Evolutionary conservation across 2,888 invertebrate genomes (phyloP), one percentile per base, ranked within the genome.

Genomic region (Brachypalpus laphriformis): DNA sequence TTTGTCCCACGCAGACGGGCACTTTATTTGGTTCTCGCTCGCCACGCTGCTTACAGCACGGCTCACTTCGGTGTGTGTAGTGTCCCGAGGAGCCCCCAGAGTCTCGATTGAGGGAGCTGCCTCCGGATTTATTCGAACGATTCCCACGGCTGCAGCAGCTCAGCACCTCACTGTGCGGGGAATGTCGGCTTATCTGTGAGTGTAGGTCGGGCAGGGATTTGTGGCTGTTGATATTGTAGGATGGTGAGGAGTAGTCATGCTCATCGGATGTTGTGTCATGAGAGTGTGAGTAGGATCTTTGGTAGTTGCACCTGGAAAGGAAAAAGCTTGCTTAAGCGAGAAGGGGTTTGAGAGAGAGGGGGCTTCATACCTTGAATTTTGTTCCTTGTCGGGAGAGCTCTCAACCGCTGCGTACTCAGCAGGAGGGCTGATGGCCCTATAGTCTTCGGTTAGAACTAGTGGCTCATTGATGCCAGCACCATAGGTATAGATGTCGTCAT

Each of bases 31-130:
- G 54, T 66, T 85, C 85, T 1, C 85, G 70, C 51, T 91, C 88
- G 74, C 40, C 70, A 2, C 85, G 81, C 87, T 92, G 91, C n/a
- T 89, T 89, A 42, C 92, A 92, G 78, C 92, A 92, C n/a, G 96
- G 96, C 87, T 96, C 96, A 89, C 96, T 96, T 86, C 95, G 94
- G 91, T 96, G 96, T 72, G 96, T 96, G 91, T 96, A 96, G 91
- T 96, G 96, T 0, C 96, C 96, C 81, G 96, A 96, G 0, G 96
- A 96, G 37, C 96, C 96, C 28, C 96, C 96, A 0, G 96, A 96
- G 91, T 96, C 96, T 2, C 96, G 94, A 66, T 96, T 96, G 87
- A 94, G 93, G 22, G 94, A 94, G 0, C 94, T 94, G 0, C 94
- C 94, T 0, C 94, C 94, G 0, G 92, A 92, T 80, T 92, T 92